Evolutionary conservation across 2,113 vertebrate species (phyloP).

Genomic region (Typhlomys cinereus): DNA sequence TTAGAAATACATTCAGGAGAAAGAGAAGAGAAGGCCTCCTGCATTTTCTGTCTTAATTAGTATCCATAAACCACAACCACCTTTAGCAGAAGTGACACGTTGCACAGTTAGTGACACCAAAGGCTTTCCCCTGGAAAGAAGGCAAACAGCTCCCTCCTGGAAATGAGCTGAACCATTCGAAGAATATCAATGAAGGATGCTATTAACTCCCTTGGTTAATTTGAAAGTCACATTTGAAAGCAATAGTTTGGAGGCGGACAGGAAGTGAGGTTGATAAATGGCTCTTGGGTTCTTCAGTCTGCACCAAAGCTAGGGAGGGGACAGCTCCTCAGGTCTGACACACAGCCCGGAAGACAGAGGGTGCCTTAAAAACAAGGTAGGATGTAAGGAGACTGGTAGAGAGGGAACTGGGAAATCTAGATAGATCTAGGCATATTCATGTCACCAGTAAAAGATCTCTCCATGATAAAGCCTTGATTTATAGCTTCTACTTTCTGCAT

Average conservation of each 20-base stretch:
- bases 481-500: not conserved
- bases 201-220: conserved; percentile 70
- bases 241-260: conserved; percentile 53
- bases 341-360: not conserved
- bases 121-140: conserved; percentile 51
- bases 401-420: not conserved
- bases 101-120: conserved; percentile 56
- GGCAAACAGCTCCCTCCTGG: conserved; percentile 29
- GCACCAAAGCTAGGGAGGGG: not conserved
- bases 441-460: not conserved
- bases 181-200: conserved; percentile 58
- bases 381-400: not conserved
- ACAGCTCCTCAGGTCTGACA: not conserved
- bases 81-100: not conserved
- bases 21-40: conserved; percentile 26
- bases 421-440: not conserved
- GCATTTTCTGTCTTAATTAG: conserved; percentile 35
- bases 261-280: conserved; percentile 49
- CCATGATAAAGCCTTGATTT: not conserved
- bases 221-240: conserved; percentile 65
- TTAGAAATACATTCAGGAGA: conserved; percentile 20
- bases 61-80: conserved; percentile 16
- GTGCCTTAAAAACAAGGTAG: not conserved
- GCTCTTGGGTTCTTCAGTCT: conserved; percentile 21
- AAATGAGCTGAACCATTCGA: conserved; percentile 4